Evolutionary conservation across 2,113 vertebrate species (phyloP).

Genomic region (Xiphophorus hellerii): DNA sequence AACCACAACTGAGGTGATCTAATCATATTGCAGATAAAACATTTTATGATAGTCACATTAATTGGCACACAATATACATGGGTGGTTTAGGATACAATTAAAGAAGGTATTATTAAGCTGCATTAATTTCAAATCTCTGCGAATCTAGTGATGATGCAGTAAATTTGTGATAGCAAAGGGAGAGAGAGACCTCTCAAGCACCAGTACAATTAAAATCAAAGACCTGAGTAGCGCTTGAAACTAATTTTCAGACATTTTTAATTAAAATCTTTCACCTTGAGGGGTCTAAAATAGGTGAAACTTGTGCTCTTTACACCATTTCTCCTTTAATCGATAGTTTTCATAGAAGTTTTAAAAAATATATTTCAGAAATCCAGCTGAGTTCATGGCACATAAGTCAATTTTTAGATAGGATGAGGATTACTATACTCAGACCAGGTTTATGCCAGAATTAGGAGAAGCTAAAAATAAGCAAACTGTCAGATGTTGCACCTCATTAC

Average conservation of each 20-base stretch:
- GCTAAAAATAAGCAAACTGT: background rate
- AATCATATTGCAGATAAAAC: background rate
- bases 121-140: constrained; percentile 5
- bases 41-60: background rate
- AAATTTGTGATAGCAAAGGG: constrained; percentile 17
- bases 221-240: background rate
- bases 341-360: background rate
- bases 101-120: background rate
- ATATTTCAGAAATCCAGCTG: background rate
- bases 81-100: background rate
- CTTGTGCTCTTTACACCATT: background rate
- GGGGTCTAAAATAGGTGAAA: background rate
- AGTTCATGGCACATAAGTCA: background rate
- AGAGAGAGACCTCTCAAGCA: constrained; percentile 39
- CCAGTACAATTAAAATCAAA: constrained; percentile 54
- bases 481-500: background rate
- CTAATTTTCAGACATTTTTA: background rate
- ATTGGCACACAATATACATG: background rate
- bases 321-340: background rate
- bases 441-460: background rate
- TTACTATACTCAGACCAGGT: background rate
- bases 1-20: background rate
- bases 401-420: background rate
- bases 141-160: background rate
- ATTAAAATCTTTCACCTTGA: constrained; percentile 10